phyloP scores from a whole-genome alignment of 2,888 invertebrate species.

The Rhamnusium bicolor region DNA sequence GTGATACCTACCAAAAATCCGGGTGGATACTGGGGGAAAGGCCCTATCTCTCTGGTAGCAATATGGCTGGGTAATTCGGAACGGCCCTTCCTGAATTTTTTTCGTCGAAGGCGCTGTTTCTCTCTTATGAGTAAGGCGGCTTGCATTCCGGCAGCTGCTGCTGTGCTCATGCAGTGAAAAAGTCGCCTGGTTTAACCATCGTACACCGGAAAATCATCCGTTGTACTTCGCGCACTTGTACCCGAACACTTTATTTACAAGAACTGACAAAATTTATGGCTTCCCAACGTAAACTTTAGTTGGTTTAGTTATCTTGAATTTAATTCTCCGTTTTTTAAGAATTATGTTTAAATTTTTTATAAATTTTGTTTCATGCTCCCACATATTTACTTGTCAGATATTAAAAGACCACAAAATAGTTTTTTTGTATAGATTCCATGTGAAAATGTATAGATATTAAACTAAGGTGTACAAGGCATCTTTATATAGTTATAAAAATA shows the following conservation, averaged over 20 bases:
- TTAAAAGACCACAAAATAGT: conserved; percentile 30
- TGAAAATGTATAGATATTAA: not conserved
- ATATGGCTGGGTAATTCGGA: conserved; percentile 89
- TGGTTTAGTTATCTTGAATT: not conserved
- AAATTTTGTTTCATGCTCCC: not conserved
- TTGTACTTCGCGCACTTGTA: not conserved
- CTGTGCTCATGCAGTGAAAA: conserved; percentile 70
- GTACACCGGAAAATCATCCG: not conserved
- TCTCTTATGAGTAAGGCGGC: conserved; percentile 94
- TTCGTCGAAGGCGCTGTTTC: conserved; percentile 89
- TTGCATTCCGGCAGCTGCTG: conserved; percentile 84
- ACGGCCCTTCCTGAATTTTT: conserved; percentile 84
- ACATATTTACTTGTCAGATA: conserved; percentile 6
- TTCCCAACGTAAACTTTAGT: not conserved
- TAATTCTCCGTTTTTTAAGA: not conserved
- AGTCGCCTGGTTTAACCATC: conserved; percentile 20
- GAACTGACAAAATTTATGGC: not conserved
- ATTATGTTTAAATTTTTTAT: not conserved
- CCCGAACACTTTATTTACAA: not conserved
- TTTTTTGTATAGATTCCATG: not conserved
- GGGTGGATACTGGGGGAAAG: conserved; percentile 91
- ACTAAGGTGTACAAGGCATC: conserved; percentile 24
- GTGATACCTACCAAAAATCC: conserved; percentile 67
- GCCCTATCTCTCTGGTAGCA: conserved; percentile 89
- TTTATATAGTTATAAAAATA: conserved; percentile 43